Evolutionary conservation across 2,113 vertebrate species (phyloP).

Genomic region (Proteles cristata): DNA sequence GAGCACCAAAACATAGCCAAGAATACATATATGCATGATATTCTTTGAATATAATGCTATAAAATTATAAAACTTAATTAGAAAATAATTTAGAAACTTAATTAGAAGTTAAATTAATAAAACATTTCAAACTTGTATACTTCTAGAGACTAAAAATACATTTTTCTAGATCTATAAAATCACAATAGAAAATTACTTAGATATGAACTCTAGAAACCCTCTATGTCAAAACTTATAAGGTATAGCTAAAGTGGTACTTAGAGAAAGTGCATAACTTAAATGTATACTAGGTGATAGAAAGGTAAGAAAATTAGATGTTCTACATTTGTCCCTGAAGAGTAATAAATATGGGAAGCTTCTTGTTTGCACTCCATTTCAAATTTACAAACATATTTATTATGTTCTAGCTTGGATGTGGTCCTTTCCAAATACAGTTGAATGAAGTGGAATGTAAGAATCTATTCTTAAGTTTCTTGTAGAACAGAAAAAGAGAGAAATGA

Average conservation of each 20-base stretch:
- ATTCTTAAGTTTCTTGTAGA: not conserved
- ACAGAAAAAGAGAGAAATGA: not conserved
- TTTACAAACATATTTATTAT: not conserved
- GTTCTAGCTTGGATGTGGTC: not conserved
- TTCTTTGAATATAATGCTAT: not conserved
- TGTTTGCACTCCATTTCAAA: not conserved
- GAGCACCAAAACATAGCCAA: not conserved
- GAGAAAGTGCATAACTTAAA: not conserved
- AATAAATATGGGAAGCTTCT: not conserved
- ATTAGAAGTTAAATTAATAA: not conserved
- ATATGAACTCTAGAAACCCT: not conserved
- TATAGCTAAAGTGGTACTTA: not conserved
- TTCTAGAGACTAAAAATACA: not conserved
- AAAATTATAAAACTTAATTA: not conserved
- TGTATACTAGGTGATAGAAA: not conserved
- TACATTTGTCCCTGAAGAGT: not conserved
- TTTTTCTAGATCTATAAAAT: not conserved
- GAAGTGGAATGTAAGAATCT: not conserved
- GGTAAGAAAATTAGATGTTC: not conserved
- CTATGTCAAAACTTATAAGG: not conserved
- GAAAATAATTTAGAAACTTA: too few relatives aligned
- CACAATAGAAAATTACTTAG: not conserved
- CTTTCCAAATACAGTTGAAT: not conserved
- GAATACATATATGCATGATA: not conserved
- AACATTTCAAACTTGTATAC: not conserved